Conservation (phyloP, 2,888 invertebrate genomes). For the Zaprionus obscuricornis region DNA sequence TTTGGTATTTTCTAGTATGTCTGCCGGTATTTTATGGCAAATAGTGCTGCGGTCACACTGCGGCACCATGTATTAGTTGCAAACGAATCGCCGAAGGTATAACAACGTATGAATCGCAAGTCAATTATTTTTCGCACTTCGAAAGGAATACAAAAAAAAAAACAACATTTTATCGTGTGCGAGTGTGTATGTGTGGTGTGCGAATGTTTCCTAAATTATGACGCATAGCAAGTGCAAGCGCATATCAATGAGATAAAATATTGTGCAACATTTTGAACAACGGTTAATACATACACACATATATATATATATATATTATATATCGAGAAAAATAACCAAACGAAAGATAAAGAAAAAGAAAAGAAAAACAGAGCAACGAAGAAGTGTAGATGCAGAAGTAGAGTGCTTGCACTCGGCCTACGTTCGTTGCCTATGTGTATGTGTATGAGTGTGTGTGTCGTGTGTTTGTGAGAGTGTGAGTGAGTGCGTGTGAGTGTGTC, state of each 20-base stretch:
- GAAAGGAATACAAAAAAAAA: constrained; percentile 15
- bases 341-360: constrained; percentile 14
- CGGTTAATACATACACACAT: too few relatives aligned
- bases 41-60: constrained; percentile 26
- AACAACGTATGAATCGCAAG: constrained; percentile 3
- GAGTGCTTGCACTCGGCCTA: constrained; percentile 59
- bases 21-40: not conserved
- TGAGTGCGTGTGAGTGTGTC: constrained; percentile 16
- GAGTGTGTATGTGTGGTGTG: constrained; percentile 39
- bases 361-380: constrained; percentile 23
- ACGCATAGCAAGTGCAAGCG: constrained; percentile 63
- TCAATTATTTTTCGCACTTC: constrained; percentile 28
- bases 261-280: constrained; percentile 48
- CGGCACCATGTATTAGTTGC: constrained; percentile 34
- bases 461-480: constrained; percentile 19
- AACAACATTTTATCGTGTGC: constrained; percentile 34
- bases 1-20: constrained; percentile 14
- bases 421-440: constrained; percentile 21
- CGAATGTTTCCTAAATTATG: constrained; percentile 63
- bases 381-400: constrained; percentile 41
- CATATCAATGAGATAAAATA: constrained; percentile 40
- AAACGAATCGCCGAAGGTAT: constrained; percentile 59
- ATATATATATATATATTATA: too few relatives aligned
- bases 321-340: constrained; percentile 23
- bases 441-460: constrained; percentile 17